Conservation (phyloP, 2,113 vertebrate species). For the Salminus brasiliensis region DNA sequence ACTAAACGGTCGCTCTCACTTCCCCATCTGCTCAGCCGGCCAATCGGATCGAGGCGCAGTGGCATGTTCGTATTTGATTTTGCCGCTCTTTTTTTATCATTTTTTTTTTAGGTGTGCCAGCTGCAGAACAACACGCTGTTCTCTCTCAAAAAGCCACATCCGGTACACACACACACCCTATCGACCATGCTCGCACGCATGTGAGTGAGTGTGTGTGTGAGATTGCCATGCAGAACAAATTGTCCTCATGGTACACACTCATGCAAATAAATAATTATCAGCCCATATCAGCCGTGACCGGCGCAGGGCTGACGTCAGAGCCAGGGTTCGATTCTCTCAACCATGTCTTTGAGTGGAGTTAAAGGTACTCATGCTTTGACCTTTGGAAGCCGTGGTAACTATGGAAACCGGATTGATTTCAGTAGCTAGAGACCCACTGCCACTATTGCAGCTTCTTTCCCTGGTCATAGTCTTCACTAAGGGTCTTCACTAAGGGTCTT, state of each 20-base stretch:
- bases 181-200: background rate
- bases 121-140: conserved; percentile 34
- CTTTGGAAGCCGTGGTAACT: too few species aligned
- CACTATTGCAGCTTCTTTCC: too few species aligned
- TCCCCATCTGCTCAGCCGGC: conserved; percentile 56
- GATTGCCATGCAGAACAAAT: background rate
- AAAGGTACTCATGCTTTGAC: too few species aligned
- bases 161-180: conserved; percentile 23
- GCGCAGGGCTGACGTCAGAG: background rate
- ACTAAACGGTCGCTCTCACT: conserved; percentile 48
- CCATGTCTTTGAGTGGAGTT: too few species aligned
- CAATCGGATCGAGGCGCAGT: conserved; percentile 42
- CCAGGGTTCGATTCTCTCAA: too few species aligned
- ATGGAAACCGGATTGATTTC: too few species aligned
- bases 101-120: conserved; percentile 29
- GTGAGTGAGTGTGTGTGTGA: background rate
- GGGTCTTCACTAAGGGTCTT: too few species aligned
- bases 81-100: conserved; percentile 57
- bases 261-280: background rate
- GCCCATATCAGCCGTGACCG: background rate
- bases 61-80: conserved; percentile 55
- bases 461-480: too few species aligned
- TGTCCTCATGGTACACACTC: background rate
- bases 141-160: conserved; percentile 38
- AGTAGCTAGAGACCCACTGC: too few species aligned